Conservation (phyloP, 2,113 vertebrate species). For the Perognathus longimembris region DNA sequence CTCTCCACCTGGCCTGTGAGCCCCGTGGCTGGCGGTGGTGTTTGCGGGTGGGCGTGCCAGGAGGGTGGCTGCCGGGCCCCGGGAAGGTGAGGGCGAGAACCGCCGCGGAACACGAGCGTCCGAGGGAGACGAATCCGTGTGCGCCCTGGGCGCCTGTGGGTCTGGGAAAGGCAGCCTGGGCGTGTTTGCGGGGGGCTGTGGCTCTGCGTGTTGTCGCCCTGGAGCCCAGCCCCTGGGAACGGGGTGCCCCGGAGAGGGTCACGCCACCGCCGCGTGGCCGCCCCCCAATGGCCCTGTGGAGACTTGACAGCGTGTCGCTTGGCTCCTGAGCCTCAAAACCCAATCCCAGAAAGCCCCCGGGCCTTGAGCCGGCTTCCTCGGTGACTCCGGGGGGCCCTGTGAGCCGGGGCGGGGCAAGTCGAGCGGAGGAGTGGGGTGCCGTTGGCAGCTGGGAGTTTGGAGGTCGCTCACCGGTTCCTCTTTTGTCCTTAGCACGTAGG, state of each 20-base stretch:
- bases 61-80: neutral
- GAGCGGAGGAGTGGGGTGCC: neutral
- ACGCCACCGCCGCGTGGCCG: slow-evolving; percentile 64
- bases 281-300: neutral
- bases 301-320: slow-evolving; percentile 16
- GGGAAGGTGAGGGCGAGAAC: too few species aligned
- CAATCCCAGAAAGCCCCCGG: neutral
- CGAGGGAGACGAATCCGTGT: slow-evolving; percentile 26
- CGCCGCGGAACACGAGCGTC: too few species aligned
- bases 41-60: neutral
- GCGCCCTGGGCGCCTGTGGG: slow-evolving; percentile 27
- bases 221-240: neutral
- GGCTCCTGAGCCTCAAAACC: neutral
- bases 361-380: neutral
- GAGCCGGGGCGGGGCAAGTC: too few species aligned
- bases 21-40: neutral
- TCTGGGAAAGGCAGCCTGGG: slow-evolving; percentile 37
- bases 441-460: neutral
- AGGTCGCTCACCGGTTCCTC: neutral
- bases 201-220: slow-evolving; percentile 42
- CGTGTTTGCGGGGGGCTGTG: slow-evolving; percentile 34
- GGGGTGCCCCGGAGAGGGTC: neutral
- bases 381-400: neutral
- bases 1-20: neutral
- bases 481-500: slow-evolving; percentile 16